Conservation (phyloP, 2,797 vertebrate genomes). For the Prionace glauca region DNA sequence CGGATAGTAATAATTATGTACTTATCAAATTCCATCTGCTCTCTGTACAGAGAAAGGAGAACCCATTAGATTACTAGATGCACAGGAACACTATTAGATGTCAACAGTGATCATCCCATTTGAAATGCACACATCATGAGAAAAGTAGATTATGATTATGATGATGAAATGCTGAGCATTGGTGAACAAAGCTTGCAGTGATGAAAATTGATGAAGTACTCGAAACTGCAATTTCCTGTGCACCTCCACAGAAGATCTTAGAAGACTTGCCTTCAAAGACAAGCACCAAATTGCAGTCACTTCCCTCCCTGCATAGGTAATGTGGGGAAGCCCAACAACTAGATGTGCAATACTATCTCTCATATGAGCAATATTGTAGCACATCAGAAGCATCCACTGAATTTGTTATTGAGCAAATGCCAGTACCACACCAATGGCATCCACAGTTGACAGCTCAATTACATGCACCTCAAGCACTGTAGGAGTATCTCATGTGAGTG, state of each 20-base stretch:
- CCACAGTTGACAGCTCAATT: neutral
- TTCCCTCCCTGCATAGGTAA: neutral
- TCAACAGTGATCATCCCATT: neutral
- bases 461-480: neutral
- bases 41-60: neutral
- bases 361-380: neutral
- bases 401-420: neutral
- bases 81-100: neutral
- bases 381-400: neutral
- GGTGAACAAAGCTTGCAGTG: neutral
- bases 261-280: neutral
- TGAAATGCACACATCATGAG: neutral
- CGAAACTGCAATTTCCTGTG: neutral
- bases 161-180: neutral
- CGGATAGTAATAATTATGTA: neutral
- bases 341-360: neutral
- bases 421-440: neutral
- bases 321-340: neutral
- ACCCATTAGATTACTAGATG: neutral
- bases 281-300: neutral
- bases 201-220: neutral
- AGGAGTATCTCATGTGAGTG: neutral
- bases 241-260: neutral
- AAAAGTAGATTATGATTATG: neutral
- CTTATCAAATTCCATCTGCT: constrained; percentile 19